Percentiles rank a stretch among this genome's conserved stretches.
Conservation (phyloP, 2,888 invertebrate species). For the Amiota minor region DNA sequence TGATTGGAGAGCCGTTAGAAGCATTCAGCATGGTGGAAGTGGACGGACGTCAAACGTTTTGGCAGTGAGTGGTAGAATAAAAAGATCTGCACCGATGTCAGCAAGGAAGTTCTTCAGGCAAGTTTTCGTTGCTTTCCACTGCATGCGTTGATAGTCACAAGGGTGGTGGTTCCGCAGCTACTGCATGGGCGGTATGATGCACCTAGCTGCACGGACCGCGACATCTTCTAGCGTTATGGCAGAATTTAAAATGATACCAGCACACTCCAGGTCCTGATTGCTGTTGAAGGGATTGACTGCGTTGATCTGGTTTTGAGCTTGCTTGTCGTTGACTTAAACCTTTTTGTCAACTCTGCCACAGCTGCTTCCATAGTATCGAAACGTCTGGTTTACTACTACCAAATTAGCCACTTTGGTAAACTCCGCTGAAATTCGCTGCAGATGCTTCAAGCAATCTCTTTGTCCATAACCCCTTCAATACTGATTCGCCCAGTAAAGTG, state of each 20-base stretch:
- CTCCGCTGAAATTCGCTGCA: not conserved
- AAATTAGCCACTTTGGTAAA: not conserved
- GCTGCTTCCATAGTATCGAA: too few relatives aligned
- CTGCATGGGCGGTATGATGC: not conserved
- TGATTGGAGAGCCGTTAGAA: too few relatives aligned
- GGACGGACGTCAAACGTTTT: too few relatives aligned
- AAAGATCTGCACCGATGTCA: too few relatives aligned
- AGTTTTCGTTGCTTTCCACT: not conserved
- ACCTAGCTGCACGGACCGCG: not conserved
- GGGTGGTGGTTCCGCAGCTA: not conserved
- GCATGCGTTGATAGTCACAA: not conserved
- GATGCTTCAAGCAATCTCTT: too few relatives aligned
- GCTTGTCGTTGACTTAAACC: not conserved
- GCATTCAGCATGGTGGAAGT: too few relatives aligned
- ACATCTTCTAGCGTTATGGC: not conserved
- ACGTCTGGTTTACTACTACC: too few relatives aligned
- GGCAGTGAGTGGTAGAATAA: too few relatives aligned
- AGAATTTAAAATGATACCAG: not conserved
- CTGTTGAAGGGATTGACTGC: not conserved
- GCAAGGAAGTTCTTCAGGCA: too few relatives aligned
- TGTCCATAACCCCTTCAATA: too few relatives aligned
- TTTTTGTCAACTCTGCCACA: not conserved
- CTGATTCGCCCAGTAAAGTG: too few relatives aligned
- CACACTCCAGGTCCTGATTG: not conserved
- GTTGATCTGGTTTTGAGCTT: not conserved